phyloP scores from a whole-genome alignment of 2,797 vertebrate genomes.

The Paramormyrops hopkinsi region DNA sequence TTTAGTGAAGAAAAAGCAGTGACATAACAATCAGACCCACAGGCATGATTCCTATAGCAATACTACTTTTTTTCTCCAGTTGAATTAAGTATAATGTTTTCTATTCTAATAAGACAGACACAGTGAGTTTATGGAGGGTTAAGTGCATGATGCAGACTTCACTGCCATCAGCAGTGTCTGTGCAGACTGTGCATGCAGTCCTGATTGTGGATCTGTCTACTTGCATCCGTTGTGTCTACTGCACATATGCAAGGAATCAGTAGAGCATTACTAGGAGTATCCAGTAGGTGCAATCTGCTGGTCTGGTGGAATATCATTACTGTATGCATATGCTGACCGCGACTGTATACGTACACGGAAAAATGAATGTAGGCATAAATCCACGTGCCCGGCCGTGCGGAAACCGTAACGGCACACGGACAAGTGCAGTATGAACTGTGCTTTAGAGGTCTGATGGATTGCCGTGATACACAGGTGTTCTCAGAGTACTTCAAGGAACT shows the following conservation, averaged over 20 bases:
- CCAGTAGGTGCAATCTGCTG: not conserved
- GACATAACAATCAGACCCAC: not conserved
- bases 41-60: not conserved
- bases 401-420: not conserved
- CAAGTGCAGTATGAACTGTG: no score
- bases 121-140: not conserved
- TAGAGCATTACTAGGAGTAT: not conserved
- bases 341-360: not conserved
- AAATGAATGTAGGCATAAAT: not conserved
- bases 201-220: not conserved
- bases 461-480: conserved; percentile 72
- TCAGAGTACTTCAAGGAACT: conserved; percentile 98
- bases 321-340: no score
- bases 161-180: not conserved
- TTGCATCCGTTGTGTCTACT: not conserved
- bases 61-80: not conserved
- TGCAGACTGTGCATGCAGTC: not conserved
- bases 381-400: not conserved
- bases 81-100: not conserved
- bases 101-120: not conserved
- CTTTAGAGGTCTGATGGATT: not conserved
- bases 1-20: not conserved
- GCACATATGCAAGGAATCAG: not conserved
- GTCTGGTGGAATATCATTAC: not conserved
- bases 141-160: not conserved